phyloP scores from a whole-genome alignment of 1,140 invertebrate species.

The Dreissena polymorpha region DNA sequence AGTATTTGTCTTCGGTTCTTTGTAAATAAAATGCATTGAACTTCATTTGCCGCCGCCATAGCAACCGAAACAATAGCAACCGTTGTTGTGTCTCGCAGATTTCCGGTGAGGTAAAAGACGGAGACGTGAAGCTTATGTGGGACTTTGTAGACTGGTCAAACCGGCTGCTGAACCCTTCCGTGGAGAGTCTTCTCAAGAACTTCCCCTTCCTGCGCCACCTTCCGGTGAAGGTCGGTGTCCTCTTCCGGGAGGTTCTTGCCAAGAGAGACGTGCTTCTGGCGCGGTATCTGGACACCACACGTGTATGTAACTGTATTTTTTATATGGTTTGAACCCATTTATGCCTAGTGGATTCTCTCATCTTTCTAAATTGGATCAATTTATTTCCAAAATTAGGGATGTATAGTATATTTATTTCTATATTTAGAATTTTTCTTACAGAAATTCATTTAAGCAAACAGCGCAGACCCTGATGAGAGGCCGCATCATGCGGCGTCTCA shows the following conservation, averaged over 20 bases:
- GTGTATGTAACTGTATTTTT: too few species aligned
- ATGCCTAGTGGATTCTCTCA: too few species aligned
- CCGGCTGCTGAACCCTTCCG: constrained; percentile 28
- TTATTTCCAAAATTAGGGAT: too few species aligned
- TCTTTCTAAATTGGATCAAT: too few species aligned
- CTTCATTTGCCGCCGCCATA: not conserved
- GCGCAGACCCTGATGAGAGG: too few species aligned
- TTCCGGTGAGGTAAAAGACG: constrained; percentile 1
- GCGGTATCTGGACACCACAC: constrained; percentile 16
- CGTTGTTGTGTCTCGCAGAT: constrained; percentile 18
- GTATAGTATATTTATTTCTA: too few species aligned
- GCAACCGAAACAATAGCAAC: not conserved
- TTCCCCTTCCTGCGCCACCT: constrained; percentile 43
- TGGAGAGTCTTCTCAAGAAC: constrained; percentile 45
- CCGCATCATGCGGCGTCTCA: too few species aligned
- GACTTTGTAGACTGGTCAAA: constrained; percentile 43
- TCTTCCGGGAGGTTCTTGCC: constrained; percentile 2
- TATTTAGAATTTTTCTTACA: too few species aligned
- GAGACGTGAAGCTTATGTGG: constrained; percentile 24
- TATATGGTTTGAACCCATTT: too few species aligned
- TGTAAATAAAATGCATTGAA: not conserved
- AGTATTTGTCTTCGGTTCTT: not conserved
- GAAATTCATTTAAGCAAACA: too few species aligned
- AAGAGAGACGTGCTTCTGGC: constrained; percentile 33
- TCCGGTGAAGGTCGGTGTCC: not conserved